Evolutionary conservation across 2,888 invertebrate species (phyloP), one percentile per base, ranked within the genome.

Genomic region (Pandemis heparana): DNA sequence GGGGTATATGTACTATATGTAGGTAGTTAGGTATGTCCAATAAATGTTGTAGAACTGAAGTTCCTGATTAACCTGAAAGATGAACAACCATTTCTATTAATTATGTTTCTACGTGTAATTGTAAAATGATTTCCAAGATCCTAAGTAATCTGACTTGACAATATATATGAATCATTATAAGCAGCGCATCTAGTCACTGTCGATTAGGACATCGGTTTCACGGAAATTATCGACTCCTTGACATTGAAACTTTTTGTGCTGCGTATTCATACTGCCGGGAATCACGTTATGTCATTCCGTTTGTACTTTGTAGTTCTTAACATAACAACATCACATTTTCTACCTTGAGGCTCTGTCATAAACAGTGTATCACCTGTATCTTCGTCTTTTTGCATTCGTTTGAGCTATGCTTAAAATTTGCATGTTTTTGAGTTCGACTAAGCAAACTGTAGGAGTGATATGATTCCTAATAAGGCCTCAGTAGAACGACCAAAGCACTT

Each of bases 171-270:
- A 65, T 71, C 59, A 71, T 62, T 14, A 60, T 51, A 51, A 59
- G 8, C 5, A 65, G 23, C 46, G 41, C 32, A 60, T 71, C 65
- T 63, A 71, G 63, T 56, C 68, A 63, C 39, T 43, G 60, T 65
- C 59, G 74, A 46, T 41, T 69, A 53, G 69, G 65, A 70, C 70
- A 65, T 74, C 60, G 60, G 69, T 70, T 74, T 65, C 69, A 74
- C 74, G 74, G 74, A 74, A 74, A 74, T 73, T 70, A 74, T 74
- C 60, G 70, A 43, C 69, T 74, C 70, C 69, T 65, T 74, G 74
- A 70, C 74, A 74, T 74, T 74, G 74, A 74, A 74, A 74, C 70
- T 74, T 74, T 74, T 74, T 74, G 69, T 74, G 61, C 53, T 65
- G 66, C 65, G 48, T 65, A 43, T 69, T 70, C 60, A 70, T 65